These are phyloP conservation scores for Zoanthus sociatus DNA, from an alignment of 92 coral and sea anemone species.

Conservation along the genomic window DNA sequence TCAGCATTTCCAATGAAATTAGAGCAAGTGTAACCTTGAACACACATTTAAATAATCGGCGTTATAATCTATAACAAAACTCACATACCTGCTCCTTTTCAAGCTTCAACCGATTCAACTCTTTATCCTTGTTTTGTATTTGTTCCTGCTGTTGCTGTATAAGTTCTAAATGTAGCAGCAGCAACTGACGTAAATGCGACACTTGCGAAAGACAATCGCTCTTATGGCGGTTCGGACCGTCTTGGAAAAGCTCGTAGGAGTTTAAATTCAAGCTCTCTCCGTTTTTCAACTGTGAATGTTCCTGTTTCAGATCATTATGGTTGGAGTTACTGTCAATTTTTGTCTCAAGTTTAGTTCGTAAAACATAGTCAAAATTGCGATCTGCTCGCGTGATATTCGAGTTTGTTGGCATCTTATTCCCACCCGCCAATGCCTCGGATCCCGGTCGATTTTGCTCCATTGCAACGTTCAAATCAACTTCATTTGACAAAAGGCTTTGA, in stretches of 20 bases:
- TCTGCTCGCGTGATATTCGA: conserved; percentile 80
- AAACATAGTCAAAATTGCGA: conserved; percentile 74
- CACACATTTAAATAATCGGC: background rate
- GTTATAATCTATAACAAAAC: background rate
- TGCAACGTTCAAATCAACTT: conserved; percentile 67
- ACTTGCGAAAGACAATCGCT: conserved; percentile 86
- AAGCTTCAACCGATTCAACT: conserved; percentile 84
- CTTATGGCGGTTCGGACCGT: conserved; percentile 76
- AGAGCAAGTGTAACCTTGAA: background rate
- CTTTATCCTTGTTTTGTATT: conserved; percentile 90
- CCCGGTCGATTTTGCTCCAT: conserved; percentile 71
- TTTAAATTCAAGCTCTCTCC: conserved; percentile 41
- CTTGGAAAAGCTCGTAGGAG: conserved; percentile 50
- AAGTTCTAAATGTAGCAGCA: conserved; percentile 94
- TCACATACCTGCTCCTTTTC: conserved; percentile 95
- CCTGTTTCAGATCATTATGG: conserved; percentile 57
- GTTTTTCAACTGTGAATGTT: conserved; percentile 41
- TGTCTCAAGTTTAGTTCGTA: conserved; percentile 86
- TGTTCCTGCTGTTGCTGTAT: conserved; percentile 98
- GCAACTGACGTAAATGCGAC: conserved; percentile 90
- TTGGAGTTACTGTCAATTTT: conserved; percentile 44
- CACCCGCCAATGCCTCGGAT: conserved; percentile 72
- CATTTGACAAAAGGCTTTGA: conserved; percentile 99
- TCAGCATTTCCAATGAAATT: conserved; percentile 31
- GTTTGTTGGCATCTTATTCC: conserved; percentile 81